Evolutionary conservation across 2,797 vertebrate genomes (phyloP).

Genomic region (Thalassophryne amazonica): DNA sequence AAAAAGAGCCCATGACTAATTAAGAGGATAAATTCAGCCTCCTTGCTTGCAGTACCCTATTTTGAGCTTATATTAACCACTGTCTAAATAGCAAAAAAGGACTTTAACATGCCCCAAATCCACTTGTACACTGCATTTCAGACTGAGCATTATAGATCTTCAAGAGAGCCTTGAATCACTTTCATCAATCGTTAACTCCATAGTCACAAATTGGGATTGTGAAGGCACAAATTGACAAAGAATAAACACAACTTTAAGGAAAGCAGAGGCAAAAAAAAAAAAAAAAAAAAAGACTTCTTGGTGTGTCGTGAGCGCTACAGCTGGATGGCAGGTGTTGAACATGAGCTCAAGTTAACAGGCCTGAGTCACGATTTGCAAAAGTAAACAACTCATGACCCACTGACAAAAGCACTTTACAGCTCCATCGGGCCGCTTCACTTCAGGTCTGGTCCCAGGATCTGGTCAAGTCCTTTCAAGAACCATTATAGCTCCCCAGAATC

Average conservation of each 20-base stretch:
- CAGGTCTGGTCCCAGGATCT: background rate
- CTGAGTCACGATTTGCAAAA: constrained; percentile 33
- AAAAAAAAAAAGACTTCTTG: constrained; percentile 5
- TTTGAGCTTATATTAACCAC: too few species aligned
- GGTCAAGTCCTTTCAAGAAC: constrained; percentile 1
- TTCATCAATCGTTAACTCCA: too few species aligned
- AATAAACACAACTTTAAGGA: constrained; percentile 3
- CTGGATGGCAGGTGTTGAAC: constrained; percentile 45
- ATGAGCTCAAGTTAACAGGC: constrained; percentile 33
- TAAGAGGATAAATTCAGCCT: too few species aligned
- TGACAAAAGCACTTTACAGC: background rate
- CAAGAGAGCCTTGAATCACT: too few species aligned
- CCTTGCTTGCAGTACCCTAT: too few species aligned
- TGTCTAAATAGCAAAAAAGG: too few species aligned
- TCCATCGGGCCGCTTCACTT: background rate
- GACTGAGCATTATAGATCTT: too few species aligned
- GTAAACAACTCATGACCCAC: constrained; percentile 38
- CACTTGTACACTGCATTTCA: too few species aligned
- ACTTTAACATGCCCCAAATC: too few species aligned
- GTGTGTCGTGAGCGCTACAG: constrained; percentile 25
- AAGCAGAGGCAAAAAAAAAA: constrained; percentile 5
- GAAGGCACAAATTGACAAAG: background rate
- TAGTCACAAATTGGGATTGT: background rate
- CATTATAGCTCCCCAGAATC: background rate
- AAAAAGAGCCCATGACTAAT: too few species aligned